Evolutionary conservation across 2,888 invertebrate genomes (phyloP).

Genomic region (Euclidia mi): DNA sequence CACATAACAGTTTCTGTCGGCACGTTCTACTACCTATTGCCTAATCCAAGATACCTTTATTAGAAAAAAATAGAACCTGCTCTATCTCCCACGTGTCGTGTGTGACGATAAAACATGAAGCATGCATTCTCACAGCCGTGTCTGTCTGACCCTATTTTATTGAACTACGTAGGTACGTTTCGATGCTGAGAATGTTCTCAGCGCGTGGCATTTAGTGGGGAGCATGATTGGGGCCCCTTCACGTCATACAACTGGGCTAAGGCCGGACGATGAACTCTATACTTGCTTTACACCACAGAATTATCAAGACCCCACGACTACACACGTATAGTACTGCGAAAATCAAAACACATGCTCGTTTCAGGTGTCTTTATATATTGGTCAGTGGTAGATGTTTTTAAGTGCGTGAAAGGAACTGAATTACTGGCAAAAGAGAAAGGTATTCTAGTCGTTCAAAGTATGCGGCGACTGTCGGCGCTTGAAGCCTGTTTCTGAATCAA

Average conservation of each 20-base stretch:
- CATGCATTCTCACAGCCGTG: conserved; percentile 54
- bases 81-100: conserved; percentile 56
- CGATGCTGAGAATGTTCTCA: conserved; percentile 70
- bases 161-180: conserved; percentile 60
- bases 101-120: conserved; percentile 42
- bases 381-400: conserved; percentile 62
- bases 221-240: conserved; percentile 79
- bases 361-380: conserved; percentile 58
- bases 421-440: conserved; percentile 80
- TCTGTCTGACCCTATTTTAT: conserved; percentile 71
- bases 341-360: conserved; percentile 31
- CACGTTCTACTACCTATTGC: conserved; percentile 44
- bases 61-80: conserved; percentile 52
- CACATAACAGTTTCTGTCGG: conserved; percentile 19
- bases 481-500: conserved; percentile 62
- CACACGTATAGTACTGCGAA: conserved; percentile 36
- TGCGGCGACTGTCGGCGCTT: conserved; percentile 45
- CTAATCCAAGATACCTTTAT: conserved; percentile 34
- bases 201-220: conserved; percentile 66
- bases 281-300: conserved; percentile 61
- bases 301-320: conserved; percentile 59
- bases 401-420: conserved; percentile 75
- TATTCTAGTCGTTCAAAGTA: conserved; percentile 56
- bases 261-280: conserved; percentile 84
- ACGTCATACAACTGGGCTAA: conserved; percentile 86